Evolutionary conservation across 2,113 vertebrate genomes (phyloP), one percentile per base, ranked within the genome.

Genomic region (Nansenia antarctica): DNA sequence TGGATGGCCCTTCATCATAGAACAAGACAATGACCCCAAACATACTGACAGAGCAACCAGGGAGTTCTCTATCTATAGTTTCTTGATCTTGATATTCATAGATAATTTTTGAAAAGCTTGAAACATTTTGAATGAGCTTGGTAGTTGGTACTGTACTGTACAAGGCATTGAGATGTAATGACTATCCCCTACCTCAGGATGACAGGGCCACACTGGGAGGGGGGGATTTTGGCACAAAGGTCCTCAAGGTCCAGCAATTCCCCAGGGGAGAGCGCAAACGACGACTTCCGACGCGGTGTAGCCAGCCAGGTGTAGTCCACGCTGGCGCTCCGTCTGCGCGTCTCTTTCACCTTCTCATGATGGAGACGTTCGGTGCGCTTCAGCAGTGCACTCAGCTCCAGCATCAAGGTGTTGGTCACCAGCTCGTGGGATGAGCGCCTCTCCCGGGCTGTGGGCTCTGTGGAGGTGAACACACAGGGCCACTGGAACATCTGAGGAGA

Each of bases 281-380:
- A 53, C 1, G 60, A 5, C 35, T 37, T 65, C 26, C 69, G 78
- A 3, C 73, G 77, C 3, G 76, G 32, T 1, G 54, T 20, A 20
- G 70, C 78, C 52, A 88, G 82, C 82, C 80, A 86, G 57, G 65
- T 76, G 76, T 85, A 85, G 62, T 86, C 76, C 31, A 79, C 84
- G 9, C 70, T 68, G 49, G 73, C 82, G 67, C 65, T 73, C 6
- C 57, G 66, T 61, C 66, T 65, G 30, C 67, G 57, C 30, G 37
- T 68, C 49, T 80, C 63, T 6, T 32, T 63, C 14, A 74, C 78
- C 34, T 80, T 74, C 29, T 86, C 78, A 60, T 75, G 77, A 12
- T 65, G 62, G 24, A 79, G 72, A 5, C 67, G 70, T 12, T 83
- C 69, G 0, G 72, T 62, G 45, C 49, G 70, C 57, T 83, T 86